Conservation (phyloP, 1,140 invertebrate genomes). For the Drosophila nebulosa region DNA sequence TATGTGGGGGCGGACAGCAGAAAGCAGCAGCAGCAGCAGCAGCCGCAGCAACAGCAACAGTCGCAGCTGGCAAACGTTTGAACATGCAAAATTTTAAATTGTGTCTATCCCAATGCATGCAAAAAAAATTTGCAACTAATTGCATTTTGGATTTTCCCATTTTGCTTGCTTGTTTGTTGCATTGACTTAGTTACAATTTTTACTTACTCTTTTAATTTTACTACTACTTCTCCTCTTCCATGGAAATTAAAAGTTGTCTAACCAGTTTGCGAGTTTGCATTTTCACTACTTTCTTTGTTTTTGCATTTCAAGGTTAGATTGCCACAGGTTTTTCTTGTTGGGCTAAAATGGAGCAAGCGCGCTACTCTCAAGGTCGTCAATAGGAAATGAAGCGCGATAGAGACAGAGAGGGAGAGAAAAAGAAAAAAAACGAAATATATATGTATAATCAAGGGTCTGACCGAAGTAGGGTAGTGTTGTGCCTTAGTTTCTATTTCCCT, state of each 20-base stretch:
- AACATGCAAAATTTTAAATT: not conserved
- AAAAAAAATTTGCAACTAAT: not conserved
- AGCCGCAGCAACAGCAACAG: not conserved
- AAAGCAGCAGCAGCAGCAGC: not conserved
- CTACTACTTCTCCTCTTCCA: not conserved
- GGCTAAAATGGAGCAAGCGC: constrained; percentile 4
- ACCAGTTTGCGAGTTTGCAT: constrained; percentile 24
- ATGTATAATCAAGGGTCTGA: not conserved
- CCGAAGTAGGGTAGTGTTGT: not conserved
- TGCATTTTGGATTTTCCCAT: not conserved
- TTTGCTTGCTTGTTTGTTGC: not conserved
- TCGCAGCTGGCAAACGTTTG: not conserved
- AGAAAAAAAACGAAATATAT: not conserved
- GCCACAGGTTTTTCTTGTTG: constrained; percentile 28
- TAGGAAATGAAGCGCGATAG: not conserved
- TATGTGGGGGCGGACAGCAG: not conserved
- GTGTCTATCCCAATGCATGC: not conserved
- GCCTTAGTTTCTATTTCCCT: no score
- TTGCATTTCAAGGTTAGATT: constrained; percentile 33
- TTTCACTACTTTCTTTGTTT: constrained; percentile 43
- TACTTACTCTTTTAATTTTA: not conserved
- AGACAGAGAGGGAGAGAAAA: not conserved
- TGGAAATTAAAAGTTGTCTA: constrained; percentile 21
- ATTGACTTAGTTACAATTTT: not conserved
- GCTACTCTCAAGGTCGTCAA: not conserved